Percentiles rank a stretch among this genome's conserved stretches.
Evolutionary conservation across 2,113 vertebrate species (phyloP).

Genomic region (Phaethon lepturus): DNA sequence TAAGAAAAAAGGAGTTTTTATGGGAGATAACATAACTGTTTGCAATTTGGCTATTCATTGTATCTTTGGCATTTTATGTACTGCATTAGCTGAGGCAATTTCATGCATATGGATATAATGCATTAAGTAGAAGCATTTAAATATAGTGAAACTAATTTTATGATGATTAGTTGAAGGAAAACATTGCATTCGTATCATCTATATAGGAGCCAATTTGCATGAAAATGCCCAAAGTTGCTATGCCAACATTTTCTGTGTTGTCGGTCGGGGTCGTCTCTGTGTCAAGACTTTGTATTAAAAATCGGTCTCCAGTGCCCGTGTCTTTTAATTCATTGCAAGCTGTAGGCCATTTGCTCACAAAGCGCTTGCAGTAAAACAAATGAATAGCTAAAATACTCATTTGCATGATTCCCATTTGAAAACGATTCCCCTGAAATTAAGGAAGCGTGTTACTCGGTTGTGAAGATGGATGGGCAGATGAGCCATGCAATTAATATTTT

Average conservation of each 20-base stretch:
- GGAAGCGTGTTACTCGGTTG: conserved; percentile 81
- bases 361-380: conserved; percentile 89
- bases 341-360: conserved; percentile 88
- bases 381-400: conserved; percentile 93
- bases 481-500: conserved; percentile 88
- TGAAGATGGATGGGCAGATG: conserved; percentile 86
- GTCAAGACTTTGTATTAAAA: conserved; percentile 91
- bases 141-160: conserved; percentile 99
- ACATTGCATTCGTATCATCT: conserved; percentile 84
- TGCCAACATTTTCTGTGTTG: conserved; percentile 87
- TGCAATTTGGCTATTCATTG: conserved; percentile 95
- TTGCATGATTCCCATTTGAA: conserved; percentile 88
- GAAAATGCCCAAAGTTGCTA: conserved; percentile 88
- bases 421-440: conserved; percentile 87
- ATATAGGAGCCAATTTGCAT: conserved; percentile 88
- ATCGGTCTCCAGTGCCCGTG: conserved; percentile 87
- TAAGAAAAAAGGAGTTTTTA: conserved; percentile 85
- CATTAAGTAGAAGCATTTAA: conserved; percentile 94
- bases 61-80: conserved; percentile 94
- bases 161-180: conserved; percentile 98
- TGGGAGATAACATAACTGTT: conserved; percentile 92
- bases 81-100: conserved; percentile 98
- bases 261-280: conserved; percentile 86
- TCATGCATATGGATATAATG: conserved; percentile 99
- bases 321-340: conserved; percentile 89